These are phyloP conservation scores for Conger conger DNA, from an alignment of 2,113 vertebrate species.

Conservation along the genomic window DNA sequence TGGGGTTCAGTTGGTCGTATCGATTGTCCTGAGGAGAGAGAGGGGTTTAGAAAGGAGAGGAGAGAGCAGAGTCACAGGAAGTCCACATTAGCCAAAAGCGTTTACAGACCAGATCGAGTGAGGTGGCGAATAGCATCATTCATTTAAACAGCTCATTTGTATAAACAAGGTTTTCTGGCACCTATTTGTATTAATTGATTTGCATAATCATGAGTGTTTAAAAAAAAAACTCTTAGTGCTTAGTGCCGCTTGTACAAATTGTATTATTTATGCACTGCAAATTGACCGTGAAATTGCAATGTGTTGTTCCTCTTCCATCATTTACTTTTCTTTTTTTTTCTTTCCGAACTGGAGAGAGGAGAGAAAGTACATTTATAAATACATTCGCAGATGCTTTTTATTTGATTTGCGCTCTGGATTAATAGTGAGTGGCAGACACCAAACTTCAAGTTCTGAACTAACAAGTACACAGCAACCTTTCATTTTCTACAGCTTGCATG, in stretches of 20 bases:
- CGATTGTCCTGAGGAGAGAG: not conserved
- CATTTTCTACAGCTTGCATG: not conserved
- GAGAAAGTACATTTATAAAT: slow-evolving; percentile 17
- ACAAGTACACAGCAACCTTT: not conserved
- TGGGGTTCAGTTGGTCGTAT: not conserved
- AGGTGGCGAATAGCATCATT: slow-evolving; percentile 46
- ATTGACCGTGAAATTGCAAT: slow-evolving; percentile 70
- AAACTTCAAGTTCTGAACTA: not conserved
- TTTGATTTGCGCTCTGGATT: not conserved
- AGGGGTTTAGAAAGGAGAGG: not conserved
- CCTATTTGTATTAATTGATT: slow-evolving; percentile 59
- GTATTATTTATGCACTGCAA: slow-evolving; percentile 62
- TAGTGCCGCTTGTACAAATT: slow-evolving; percentile 24
- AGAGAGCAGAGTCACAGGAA: slow-evolving; percentile 10
- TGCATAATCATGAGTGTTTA: slow-evolving; percentile 49
- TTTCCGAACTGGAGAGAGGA: slow-evolving; percentile 45
- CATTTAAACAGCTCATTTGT: slow-evolving; percentile 57
- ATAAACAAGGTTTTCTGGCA: slow-evolving; percentile 37
- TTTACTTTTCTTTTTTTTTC: slow-evolving; percentile 66
- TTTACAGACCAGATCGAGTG: slow-evolving; percentile 36
- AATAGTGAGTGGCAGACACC: not conserved
- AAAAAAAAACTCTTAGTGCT: slow-evolving; percentile 27
- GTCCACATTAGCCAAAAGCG: slow-evolving; percentile 33
- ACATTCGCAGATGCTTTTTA: not conserved
- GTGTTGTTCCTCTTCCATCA: slow-evolving; percentile 56